phyloP scores from a whole-genome alignment of 2,113 vertebrate genomes.

The Microcebus jonahi region DNA sequence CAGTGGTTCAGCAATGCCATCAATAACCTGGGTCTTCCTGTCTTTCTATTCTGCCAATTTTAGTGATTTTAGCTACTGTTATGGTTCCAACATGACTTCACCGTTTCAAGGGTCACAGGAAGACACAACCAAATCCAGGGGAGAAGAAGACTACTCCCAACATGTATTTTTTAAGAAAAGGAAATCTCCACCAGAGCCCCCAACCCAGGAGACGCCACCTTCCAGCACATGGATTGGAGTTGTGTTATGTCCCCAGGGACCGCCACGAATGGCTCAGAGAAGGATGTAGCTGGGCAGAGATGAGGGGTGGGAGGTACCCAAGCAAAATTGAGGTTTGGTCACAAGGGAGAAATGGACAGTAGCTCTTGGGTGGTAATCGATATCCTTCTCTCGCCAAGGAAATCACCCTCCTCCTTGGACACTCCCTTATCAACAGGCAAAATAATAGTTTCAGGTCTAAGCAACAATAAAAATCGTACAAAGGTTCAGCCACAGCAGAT shows the following conservation, averaged over 20 bases:
- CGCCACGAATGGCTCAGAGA: not conserved
- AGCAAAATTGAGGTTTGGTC: not conserved
- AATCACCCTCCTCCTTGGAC: not conserved
- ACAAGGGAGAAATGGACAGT: not conserved
- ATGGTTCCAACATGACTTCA: not conserved
- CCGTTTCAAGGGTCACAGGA: not conserved
- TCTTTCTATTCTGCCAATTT: not conserved
- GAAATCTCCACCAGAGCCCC: not conserved
- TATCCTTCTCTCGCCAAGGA: not conserved
- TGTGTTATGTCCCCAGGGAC: not conserved
- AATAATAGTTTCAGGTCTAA: not conserved
- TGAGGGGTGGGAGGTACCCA: not conserved
- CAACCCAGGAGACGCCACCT: not conserved
- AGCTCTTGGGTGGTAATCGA: not conserved
- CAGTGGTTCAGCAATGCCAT: not conserved
- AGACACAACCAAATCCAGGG: not conserved
- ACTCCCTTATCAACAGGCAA: not conserved
- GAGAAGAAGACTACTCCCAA: not conserved
- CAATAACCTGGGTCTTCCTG: not conserved
- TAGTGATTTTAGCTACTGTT: not conserved
- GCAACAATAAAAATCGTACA: no score
- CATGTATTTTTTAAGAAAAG: not conserved
- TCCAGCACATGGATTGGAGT: not conserved
- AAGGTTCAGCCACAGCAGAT: not conserved
- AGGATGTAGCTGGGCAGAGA: not conserved